Evolutionary conservation across 1,140 invertebrate genomes (phyloP), one percentile per base, ranked within the genome.

Genomic region (Tachypleus tridentatus): DNA sequence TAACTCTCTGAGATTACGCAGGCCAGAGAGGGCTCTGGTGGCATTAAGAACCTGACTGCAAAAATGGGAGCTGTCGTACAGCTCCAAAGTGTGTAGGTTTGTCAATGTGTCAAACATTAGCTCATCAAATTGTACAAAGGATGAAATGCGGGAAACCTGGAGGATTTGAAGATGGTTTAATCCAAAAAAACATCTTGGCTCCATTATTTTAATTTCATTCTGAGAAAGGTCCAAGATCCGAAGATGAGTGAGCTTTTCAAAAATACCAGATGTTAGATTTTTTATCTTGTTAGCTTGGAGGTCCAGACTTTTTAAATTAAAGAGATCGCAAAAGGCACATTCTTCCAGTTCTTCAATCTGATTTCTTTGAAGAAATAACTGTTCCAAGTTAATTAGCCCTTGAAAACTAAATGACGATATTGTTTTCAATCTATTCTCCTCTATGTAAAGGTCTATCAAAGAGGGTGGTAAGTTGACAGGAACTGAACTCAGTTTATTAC

Each of bases 191-290:
- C 83, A 82, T 71, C 83, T 85, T 49, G 82, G 80, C 3, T 83
- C 79, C 57, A 90, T 77, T 63, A 78, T 75, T 73, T 83, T 82
- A 66, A 90, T 78, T 5, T 86, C 86, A 77, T 91, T 90, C 72
- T 85, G 80, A 4, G 88, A 90, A 70, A 92, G 74, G 77, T 89
- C 87, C 60, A 93, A 79, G 62, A 82, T 82, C 70, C 74, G 72
- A 5, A 82, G 72, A 60, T 71, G 74, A 4, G 66, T 65, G 6
- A 81, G 70, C 53, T 74, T 73, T 10, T 69, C 62, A 61, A 82
- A 79, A 10, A 73, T 69, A n/a, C 70, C 64, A 47, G 69, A 58
- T 11, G 75, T 70, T 51, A 81, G 71, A 50, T 70, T 71, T 56
- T 74, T 70, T 8, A 82, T 72, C 51, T 72, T 72, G 69, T 81